phyloP scores from a whole-genome alignment of 2,113 vertebrate genomes.

The Channa maculata region DNA sequence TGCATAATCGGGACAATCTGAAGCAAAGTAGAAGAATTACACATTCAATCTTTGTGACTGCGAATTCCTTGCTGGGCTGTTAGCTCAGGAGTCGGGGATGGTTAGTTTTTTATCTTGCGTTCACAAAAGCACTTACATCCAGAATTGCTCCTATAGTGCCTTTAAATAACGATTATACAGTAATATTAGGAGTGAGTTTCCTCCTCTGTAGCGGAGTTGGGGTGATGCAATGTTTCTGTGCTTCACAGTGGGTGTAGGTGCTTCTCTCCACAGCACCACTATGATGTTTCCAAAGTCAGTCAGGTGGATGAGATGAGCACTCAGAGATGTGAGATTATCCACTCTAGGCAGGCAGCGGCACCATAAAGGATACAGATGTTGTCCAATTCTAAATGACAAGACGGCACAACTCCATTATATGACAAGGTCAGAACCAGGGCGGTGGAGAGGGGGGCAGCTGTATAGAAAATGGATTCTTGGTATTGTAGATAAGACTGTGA shows the following conservation, averaged over 20 bases:
- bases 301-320: constrained; percentile 64
- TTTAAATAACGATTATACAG: constrained; percentile 38
- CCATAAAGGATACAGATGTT: constrained; percentile 62
- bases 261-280: constrained; percentile 11
- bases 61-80: constrained; percentile 26
- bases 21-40: background rate
- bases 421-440: constrained; percentile 70
- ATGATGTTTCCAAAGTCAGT: constrained; percentile 57
- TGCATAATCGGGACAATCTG: constrained; percentile 1
- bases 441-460: constrained; percentile 6
- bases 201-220: constrained; percentile 34
- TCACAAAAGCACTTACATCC: background rate
- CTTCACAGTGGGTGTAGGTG: constrained; percentile 38
- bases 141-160: constrained; percentile 4
- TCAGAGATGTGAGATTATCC: constrained; percentile 56
- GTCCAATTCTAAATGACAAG: constrained; percentile 69
- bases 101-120: constrained; percentile 20
- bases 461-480: constrained; percentile 59
- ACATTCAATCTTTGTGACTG: constrained; percentile 1
- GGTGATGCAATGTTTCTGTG: constrained; percentile 17
- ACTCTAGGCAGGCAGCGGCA: constrained; percentile 35
- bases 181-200: constrained; percentile 27
- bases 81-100: constrained; percentile 5
- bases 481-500: constrained; percentile 63
- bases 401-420: constrained; percentile 61